A percentile compares a stretch with the other conserved stretches of the same genome.
Evolutionary conservation across 2,113 vertebrate genomes (phyloP).

Genomic region (Cnemophilus loriae): DNA sequence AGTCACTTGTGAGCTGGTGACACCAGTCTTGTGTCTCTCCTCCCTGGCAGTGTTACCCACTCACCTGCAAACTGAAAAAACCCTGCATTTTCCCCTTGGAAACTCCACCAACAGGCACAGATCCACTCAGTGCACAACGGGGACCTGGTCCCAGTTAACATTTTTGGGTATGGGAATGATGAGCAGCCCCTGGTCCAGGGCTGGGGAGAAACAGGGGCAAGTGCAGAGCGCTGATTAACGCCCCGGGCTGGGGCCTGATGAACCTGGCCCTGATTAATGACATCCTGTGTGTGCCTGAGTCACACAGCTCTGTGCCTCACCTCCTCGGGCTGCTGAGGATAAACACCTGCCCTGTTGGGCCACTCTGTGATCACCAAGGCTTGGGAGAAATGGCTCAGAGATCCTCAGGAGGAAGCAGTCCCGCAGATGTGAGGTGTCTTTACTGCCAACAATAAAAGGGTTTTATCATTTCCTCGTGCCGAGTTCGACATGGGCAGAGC

Average conservation of each 20-base stretch:
- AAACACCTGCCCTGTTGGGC: background rate
- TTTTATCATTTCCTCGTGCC: background rate
- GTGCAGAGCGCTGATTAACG: background rate
- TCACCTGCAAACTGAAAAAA: background rate
- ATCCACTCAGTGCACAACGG: accelerated
- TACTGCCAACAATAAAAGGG: background rate
- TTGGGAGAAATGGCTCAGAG: background rate
- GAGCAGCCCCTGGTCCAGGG: background rate
- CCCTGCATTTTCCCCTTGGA: accelerated
- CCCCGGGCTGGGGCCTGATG: background rate
- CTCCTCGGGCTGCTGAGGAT: background rate
- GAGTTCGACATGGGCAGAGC: background rate
- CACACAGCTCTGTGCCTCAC: background rate
- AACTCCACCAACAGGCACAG: background rate
- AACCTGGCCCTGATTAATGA: slow-evolving; percentile 5
- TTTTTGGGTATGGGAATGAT: background rate
- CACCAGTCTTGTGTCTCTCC: background rate
- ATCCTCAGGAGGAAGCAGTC: slow-evolving; percentile 15
- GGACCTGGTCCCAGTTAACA: background rate
- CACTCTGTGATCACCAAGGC: background rate
- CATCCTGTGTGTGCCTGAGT: slow-evolving; percentile 7
- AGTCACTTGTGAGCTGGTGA: background rate
- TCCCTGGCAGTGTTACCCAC: background rate
- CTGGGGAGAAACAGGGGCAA: background rate
- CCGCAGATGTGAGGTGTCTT: background rate